A percentile compares a stretch with the other conserved stretches of the same genome.
Evolutionary conservation across 2,888 invertebrate species (phyloP).

Genomic region (Synanthedon myopaeformis): DNA sequence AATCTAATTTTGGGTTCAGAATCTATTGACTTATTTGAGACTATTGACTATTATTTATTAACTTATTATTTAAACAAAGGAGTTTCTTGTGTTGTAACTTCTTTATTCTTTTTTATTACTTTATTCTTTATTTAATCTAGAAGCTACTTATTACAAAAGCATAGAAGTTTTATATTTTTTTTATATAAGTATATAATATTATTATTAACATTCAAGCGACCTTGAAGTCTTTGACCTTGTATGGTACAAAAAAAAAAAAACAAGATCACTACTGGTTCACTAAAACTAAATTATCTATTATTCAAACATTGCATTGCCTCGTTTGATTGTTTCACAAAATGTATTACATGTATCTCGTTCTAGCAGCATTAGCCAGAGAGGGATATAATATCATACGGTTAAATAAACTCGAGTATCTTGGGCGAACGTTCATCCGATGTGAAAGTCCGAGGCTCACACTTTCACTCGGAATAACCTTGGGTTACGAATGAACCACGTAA

Average conservation of each 20-base stretch:
- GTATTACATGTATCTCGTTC: slow-evolving; percentile 22
- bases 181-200: no score
- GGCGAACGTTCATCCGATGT: slow-evolving; percentile 15
- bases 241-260: not conserved
- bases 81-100: no score
- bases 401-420: slow-evolving; percentile 15
- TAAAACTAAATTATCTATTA: no score
- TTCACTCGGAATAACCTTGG: slow-evolving; percentile 50
- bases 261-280: not conserved
- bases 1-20: no score
- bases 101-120: no score
- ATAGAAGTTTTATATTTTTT: no score
- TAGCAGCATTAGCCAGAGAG: slow-evolving; percentile 28
- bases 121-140: no score
- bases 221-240: not conserved
- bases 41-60: no score
- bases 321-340: not conserved
- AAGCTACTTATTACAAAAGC: no score
- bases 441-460: slow-evolving; percentile 42
- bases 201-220: not conserved
- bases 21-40: no score
- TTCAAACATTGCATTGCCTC: not conserved
- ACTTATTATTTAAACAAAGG: no score
- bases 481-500: slow-evolving; percentile 37
- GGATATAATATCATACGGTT: slow-evolving; percentile 12